Evolutionary conservation across 1,140 invertebrate genomes (phyloP).

Genomic region (Battus philenor): DNA sequence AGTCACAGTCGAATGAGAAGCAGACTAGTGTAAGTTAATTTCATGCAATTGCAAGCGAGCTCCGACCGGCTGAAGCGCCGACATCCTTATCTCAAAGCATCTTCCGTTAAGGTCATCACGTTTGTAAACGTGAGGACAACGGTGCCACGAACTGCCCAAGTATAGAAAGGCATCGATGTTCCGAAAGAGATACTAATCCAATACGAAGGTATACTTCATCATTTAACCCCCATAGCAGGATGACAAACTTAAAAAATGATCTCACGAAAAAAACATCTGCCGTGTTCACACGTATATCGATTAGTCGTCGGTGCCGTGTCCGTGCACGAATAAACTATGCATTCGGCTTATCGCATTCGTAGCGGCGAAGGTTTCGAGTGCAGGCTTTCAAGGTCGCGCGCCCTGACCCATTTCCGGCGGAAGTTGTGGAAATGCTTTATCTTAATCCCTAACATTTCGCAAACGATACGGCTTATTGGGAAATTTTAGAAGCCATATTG

Average conservation of each 20-base stretch:
- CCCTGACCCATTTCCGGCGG: conserved; percentile 11
- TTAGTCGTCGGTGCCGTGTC: not conserved
- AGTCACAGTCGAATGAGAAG: too few species aligned
- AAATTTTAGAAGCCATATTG: too few species aligned
- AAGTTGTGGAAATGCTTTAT: not conserved
- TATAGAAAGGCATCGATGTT: too few species aligned
- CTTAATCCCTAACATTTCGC: not conserved
- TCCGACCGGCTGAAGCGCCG: not conserved
- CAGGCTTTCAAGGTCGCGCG: conserved; percentile 12
- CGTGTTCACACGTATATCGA: conserved; percentile 8
- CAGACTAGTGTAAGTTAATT: not conserved
- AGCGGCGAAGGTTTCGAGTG: conserved; percentile 11
- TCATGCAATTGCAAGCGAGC: not conserved
- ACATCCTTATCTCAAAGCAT: conserved; percentile 9
- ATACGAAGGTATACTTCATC: too few species aligned
- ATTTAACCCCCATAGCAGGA: too few species aligned
- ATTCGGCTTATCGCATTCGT: conserved; percentile 4
- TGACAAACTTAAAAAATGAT: too few species aligned
- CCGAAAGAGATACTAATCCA: too few species aligned
- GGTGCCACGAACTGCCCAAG: not conserved
- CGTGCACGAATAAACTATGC: conserved; percentile 2
- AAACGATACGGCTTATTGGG: too few species aligned
- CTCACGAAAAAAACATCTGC: conserved; percentile 14
- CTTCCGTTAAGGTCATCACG: not conserved
- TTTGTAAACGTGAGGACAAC: not conserved